Percentiles rank a stretch among this genome's conserved stretches.
These are phyloP conservation scores for Notolabrus celidotus DNA, from an alignment of 2,797 vertebrate species.

Conservation along the genomic window DNA sequence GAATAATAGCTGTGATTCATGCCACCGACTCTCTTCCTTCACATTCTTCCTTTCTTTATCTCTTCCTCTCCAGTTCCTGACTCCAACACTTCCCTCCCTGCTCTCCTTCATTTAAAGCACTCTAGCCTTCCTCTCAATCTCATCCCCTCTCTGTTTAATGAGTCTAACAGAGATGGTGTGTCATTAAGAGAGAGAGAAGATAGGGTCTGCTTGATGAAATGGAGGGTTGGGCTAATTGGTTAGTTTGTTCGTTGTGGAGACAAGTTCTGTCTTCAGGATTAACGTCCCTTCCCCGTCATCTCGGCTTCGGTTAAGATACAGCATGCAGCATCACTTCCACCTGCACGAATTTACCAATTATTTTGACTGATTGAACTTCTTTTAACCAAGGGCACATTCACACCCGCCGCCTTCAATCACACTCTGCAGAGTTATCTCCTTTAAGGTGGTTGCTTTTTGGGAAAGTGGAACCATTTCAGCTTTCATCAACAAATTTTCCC, in stretches of 20 bases:
- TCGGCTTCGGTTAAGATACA: neutral
- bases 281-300: neutral
- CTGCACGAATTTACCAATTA: neutral
- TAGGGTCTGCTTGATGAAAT: slow-evolving; percentile 29
- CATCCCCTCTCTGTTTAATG: slow-evolving; percentile 32
- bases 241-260: slow-evolving; percentile 33
- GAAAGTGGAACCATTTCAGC: no score
- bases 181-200: slow-evolving; percentile 59
- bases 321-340: neutral
- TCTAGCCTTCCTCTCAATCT: neutral
- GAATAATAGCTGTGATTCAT: slow-evolving; percentile 68
- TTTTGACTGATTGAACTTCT: slow-evolving; percentile 1
- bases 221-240: neutral
- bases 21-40: slow-evolving; percentile 3
- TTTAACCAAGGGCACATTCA: neutral
- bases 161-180: slow-evolving; percentile 16
- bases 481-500: no score
- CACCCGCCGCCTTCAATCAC: neutral
- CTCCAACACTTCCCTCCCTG: neutral
- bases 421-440: neutral
- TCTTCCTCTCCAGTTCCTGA: neutral
- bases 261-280: slow-evolving; percentile 19
- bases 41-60: slow-evolving; percentile 33
- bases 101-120: neutral
- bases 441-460: no score